Percentiles rank a stretch among this genome's conserved stretches.
Evolutionary conservation across 1,140 invertebrate genomes (phyloP).

Genomic region (Aphidius ervi): DNA sequence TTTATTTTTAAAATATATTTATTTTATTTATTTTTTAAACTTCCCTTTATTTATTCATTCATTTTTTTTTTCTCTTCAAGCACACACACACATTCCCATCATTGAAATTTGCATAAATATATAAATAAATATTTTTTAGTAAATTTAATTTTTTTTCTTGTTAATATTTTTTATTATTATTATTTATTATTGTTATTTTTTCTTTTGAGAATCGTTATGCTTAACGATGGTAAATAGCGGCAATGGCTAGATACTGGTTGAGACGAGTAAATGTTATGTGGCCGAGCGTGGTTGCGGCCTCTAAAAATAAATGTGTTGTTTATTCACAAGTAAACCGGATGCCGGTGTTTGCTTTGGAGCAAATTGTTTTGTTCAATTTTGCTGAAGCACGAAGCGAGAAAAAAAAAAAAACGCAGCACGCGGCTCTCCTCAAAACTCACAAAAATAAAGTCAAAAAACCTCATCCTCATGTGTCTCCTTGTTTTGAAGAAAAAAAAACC

Average conservation of each 20-base stretch:
- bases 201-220: conserved; percentile 12
- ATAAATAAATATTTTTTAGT: neutral
- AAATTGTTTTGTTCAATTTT: conserved; percentile 56
- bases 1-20: neutral
- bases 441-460: too few species aligned
- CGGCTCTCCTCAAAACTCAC: too few species aligned
- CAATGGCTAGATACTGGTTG: conserved; percentile 1
- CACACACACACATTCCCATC: too few species aligned
- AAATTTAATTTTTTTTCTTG: neutral
- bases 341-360: conserved; percentile 55
- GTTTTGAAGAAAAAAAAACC: too few species aligned
- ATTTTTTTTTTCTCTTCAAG: neutral
- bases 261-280: conserved; percentile 38
- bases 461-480: too few species aligned
- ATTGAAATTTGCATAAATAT: too few species aligned
- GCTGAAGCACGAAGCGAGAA: conserved; percentile 30
- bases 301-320: conserved; percentile 57
- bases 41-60: too few species aligned
- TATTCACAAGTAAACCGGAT: conserved; percentile 57
- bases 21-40: neutral
- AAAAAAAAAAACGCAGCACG: neutral
- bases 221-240: conserved; percentile 14
- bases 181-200: conserved; percentile 3
- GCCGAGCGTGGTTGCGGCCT: conserved; percentile 36
- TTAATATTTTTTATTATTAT: conserved; percentile 3